A percentile compares a stretch with the other conserved stretches of the same genome.
These are phyloP conservation scores for Odontophorus gujanensis DNA, from an alignment of 2,113 vertebrate genomes.

Conservation along the genomic window DNA sequence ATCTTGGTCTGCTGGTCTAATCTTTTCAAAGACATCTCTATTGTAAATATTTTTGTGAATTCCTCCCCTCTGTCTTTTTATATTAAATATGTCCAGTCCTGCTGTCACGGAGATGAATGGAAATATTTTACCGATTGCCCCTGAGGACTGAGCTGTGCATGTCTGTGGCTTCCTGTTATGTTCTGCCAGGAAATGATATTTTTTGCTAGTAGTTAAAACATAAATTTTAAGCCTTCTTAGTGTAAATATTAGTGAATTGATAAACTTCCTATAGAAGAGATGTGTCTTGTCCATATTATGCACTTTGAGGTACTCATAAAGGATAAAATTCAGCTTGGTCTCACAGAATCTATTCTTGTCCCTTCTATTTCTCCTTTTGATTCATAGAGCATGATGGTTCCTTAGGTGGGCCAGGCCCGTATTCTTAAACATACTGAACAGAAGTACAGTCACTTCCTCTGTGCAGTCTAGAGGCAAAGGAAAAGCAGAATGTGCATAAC, in stretches of 20 bases:
- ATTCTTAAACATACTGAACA: not conserved
- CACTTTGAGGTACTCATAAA: not conserved
- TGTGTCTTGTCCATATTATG: not conserved
- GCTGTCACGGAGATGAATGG: not conserved
- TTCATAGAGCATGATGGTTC: not conserved
- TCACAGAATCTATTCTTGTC: not conserved
- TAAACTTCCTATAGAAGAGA: not conserved
- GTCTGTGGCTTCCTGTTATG: not conserved
- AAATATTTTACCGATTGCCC: not conserved
- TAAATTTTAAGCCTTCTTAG: not conserved
- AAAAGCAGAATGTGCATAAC: not conserved
- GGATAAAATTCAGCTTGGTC: not conserved
- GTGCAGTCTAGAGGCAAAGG: constrained; percentile 4
- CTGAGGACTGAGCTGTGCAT: fast-evolving
- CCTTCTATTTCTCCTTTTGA: not conserved
- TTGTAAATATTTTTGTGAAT: not conserved
- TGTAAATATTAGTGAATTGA: not conserved
- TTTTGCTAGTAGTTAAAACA: not conserved
- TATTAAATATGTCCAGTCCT: not conserved
- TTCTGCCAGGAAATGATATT: not conserved
- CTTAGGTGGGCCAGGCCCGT: not conserved
- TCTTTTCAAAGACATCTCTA: not conserved
- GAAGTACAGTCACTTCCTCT: not conserved
- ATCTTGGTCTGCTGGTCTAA: not conserved
- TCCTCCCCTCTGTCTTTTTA: not conserved